phyloP scores from a whole-genome alignment of 2,797 vertebrate species.

The Cirrhinus molitorella region DNA sequence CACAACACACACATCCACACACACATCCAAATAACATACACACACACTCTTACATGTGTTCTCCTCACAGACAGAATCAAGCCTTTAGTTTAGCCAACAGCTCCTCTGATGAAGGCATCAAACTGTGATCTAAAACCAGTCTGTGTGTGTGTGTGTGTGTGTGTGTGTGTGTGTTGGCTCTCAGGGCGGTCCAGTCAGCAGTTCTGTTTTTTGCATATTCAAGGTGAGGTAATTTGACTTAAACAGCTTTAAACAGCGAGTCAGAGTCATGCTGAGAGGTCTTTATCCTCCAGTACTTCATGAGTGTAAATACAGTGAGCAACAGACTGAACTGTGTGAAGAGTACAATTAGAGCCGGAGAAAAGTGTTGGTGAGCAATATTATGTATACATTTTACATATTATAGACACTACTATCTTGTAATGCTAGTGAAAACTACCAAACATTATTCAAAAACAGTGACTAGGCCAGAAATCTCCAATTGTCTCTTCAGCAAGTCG shows the following conservation, averaged over 20 bases:
- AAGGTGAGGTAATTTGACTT: slow-evolving; percentile 33
- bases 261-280: slow-evolving; percentile 18
- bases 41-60: slow-evolving; percentile 32
- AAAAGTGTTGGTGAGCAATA: not conserved
- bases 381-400: not conserved
- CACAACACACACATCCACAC: slow-evolving; percentile 72
- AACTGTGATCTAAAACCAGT: slow-evolving; percentile 32
- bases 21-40: slow-evolving; percentile 66
- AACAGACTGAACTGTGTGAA: not conserved
- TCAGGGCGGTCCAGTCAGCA: slow-evolving; percentile 18
- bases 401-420: not conserved
- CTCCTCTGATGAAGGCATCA: slow-evolving; percentile 36
- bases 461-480: not conserved
- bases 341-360: not conserved
- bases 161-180: slow-evolving; percentile 4
- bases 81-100: slow-evolving; percentile 27
- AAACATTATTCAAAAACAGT: not conserved
- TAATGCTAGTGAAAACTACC: not conserved
- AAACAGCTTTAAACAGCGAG: slow-evolving; percentile 25
- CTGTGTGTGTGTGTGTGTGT: slow-evolving; percentile 13
- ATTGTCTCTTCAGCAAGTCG: too few species aligned
- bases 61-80: slow-evolving; percentile 33
- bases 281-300: slow-evolving; percentile 28
- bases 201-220: slow-evolving; percentile 41
- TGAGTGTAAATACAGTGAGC: slow-evolving; percentile 1